Evolutionary conservation across 2,888 invertebrate genomes (phyloP).

Genomic region (Phortica magna): DNA sequence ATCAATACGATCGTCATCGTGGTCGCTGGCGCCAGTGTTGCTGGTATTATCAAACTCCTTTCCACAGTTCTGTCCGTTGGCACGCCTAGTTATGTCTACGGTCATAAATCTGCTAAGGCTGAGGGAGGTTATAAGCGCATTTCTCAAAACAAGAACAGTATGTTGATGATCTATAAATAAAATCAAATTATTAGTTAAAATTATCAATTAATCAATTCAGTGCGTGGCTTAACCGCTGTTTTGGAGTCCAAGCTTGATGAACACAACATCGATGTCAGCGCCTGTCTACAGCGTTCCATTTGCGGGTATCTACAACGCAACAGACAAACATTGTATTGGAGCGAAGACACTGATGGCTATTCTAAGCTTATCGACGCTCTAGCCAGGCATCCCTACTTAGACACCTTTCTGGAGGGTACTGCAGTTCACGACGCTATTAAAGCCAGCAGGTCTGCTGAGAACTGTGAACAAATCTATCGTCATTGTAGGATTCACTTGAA

Average conservation of each 20-base stretch:
- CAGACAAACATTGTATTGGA: conserved; percentile 68
- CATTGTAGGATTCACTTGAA: conserved; percentile 75
- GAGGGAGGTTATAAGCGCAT: neutral
- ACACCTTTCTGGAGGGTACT: conserved; percentile 78
- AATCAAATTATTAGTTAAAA: neutral
- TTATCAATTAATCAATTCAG: conserved; percentile 46
- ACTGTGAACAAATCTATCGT: conserved; percentile 78
- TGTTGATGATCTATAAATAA: neutral
- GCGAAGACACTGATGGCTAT: conserved; percentile 70
- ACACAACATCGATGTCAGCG: conserved; percentile 81
- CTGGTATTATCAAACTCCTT: conserved; percentile 60
- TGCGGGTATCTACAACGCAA: conserved; percentile 79
- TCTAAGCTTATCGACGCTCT: conserved; percentile 80
- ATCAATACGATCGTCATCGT: conserved; percentile 80
- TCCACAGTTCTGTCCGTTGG: conserved; percentile 52
- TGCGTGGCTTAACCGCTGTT: conserved; percentile 61
- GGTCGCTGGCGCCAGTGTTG: conserved; percentile 78
- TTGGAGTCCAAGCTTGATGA: conserved; percentile 80
- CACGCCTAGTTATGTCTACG: neutral
- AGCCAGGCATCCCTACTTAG: conserved; percentile 77
- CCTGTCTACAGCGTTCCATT: conserved; percentile 82
- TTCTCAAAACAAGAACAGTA: neutral
- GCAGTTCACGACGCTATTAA: conserved; percentile 80
- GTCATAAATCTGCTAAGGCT: conserved; percentile 36
- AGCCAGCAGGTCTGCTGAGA: conserved; percentile 75